These are phyloP conservation scores for Limonius californicus DNA, from an alignment of 1,140 invertebrate genomes.

Conservation along the genomic window DNA sequence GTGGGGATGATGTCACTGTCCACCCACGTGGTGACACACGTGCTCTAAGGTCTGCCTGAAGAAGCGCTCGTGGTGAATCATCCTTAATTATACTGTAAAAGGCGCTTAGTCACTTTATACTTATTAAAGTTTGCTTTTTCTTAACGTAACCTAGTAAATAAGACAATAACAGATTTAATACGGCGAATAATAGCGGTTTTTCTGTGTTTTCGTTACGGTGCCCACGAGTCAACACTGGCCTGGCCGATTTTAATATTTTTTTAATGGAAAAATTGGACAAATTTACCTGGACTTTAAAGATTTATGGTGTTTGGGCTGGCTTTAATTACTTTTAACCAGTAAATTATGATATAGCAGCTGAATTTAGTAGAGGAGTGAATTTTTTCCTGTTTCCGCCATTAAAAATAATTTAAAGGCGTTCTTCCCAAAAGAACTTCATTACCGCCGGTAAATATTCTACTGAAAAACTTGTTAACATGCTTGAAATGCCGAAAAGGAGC, in stretches of 20 bases:
- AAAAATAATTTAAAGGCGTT: neutral
- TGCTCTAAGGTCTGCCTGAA: conserved; percentile 3
- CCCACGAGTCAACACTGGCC: too few species aligned
- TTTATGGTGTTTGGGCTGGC: neutral
- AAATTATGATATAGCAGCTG: neutral
- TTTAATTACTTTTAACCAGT: neutral
- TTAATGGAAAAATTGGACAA: neutral
- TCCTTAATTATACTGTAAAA: conserved; percentile 3
- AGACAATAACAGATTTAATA: too few species aligned
- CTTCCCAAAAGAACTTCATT: too few species aligned
- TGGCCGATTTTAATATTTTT: neutral
- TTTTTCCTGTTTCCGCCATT: neutral
- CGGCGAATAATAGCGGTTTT: too few species aligned
- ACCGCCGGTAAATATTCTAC: neutral
- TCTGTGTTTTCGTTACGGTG: too few species aligned
- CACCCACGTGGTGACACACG: conserved; percentile 13
- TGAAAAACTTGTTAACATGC: neutral
- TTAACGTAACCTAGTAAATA: too few species aligned
- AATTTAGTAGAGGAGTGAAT: neutral
- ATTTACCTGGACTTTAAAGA: neutral
- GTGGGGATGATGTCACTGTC: conserved; percentile 4
- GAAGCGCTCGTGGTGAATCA: neutral
- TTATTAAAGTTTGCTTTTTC: neutral
- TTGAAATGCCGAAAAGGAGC: neutral
- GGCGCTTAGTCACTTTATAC: conserved; percentile 8